phyloP scores from a whole-genome alignment of 1,140 invertebrate genomes.

The Odontomachus brunneus region DNA sequence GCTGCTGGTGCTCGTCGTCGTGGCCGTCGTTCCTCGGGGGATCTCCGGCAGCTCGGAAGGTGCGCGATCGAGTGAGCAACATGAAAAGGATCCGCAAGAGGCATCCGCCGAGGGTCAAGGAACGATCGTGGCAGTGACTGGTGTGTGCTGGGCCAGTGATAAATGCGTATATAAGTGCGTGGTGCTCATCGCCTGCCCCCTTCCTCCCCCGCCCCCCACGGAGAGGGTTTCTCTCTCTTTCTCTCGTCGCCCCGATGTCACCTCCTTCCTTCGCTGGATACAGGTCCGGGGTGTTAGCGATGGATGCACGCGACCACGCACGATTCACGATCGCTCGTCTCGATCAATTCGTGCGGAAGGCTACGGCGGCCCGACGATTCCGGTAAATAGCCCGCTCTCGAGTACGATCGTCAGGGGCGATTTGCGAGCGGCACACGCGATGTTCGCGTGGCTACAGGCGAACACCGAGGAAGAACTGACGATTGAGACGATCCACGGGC shows the following conservation, averaged over 20 bases:
- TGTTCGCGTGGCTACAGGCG: not conserved
- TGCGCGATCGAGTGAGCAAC: conserved; percentile 44
- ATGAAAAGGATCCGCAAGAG: conserved; percentile 79
- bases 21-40: conserved; percentile 7
- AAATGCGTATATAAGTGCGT: not conserved
- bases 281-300: not conserved
- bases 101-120: conserved; percentile 72
- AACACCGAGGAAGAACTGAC: not conserved
- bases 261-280: not conserved
- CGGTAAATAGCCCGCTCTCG: not conserved
- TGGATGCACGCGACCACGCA: not conserved
- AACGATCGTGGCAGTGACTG: conserved; percentile 74
- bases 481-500: not conserved
- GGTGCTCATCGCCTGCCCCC: not conserved
- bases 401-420: not conserved
- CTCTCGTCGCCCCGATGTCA: conserved; percentile 11
- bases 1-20: conserved; percentile 18
- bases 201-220: too few species aligned
- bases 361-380: not conserved
- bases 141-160: not conserved
- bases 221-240: conserved; percentile 10
- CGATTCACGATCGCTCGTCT: conserved; percentile 13
- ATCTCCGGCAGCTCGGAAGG: not conserved
- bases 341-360: conserved; percentile 5
- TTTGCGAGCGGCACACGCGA: not conserved